These are phyloP conservation scores for Astreopora myriophthalma DNA, from an alignment of 64 coral and sea anemone species.

Conservation along the genomic window DNA sequence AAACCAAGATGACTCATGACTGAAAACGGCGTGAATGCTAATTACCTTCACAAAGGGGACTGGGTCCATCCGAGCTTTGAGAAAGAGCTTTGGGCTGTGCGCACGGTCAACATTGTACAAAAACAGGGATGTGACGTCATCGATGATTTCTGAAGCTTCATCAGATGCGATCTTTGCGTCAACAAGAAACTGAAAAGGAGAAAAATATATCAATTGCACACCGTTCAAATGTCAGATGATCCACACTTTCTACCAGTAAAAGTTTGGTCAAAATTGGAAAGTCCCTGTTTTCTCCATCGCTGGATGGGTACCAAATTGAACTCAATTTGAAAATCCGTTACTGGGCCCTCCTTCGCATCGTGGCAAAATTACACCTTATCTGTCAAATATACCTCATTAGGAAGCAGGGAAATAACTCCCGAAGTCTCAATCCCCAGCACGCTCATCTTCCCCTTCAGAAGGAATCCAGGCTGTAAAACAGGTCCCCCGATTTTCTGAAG, in stretches of 20 bases:
- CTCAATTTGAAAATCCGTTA: no score
- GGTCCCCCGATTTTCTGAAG: constrained; percentile 62
- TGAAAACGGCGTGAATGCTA: neutral
- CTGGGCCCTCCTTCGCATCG: no score
- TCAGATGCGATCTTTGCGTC: constrained; percentile 78
- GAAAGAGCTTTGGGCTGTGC: constrained; percentile 62
- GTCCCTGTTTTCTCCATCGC: no score
- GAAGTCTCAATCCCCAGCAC: constrained; percentile 86
- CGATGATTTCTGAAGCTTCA: constrained; percentile 22
- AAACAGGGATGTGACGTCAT: constrained; percentile 58
- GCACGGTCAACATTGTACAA: neutral
- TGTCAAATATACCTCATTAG: constrained; percentile 62
- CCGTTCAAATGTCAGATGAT: neutral
- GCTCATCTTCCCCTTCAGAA: constrained; percentile 78
- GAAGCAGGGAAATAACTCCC: constrained; percentile 68
- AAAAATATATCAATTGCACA: no score
- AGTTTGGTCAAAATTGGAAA: no score
- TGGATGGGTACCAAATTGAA: no score
- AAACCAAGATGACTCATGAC: no score
- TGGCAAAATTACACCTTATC: no score
- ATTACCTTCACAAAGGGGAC: constrained; percentile 86
- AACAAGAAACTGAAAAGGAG: constrained; percentile 74
- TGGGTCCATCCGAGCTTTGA: constrained; percentile 83
- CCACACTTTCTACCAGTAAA: no score
- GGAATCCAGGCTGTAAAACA: constrained; percentile 67